These are phyloP conservation scores for Rhinopomastus cyanomelas DNA, from an alignment of 2,113 vertebrate genomes.

Conservation along the genomic window DNA sequence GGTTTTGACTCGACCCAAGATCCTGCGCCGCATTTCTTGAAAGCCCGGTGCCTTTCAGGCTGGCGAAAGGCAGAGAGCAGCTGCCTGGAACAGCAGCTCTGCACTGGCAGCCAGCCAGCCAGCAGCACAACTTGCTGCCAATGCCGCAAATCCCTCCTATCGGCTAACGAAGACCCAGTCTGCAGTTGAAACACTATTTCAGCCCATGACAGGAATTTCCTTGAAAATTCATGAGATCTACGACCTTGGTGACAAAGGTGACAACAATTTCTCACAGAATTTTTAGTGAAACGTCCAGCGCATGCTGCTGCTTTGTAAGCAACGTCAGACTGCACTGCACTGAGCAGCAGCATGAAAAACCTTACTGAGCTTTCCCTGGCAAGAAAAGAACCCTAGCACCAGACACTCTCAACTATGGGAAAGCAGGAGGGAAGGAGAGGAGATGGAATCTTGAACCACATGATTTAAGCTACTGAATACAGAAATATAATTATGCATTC, in stretches of 20 bases:
- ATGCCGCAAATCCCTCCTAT: constrained; percentile 72
- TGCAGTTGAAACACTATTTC: constrained; percentile 66
- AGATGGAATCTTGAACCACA: background rate
- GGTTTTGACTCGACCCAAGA: constrained; percentile 12
- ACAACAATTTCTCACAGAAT: background rate
- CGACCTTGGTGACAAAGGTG: constrained; percentile 62
- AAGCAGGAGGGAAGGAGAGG: background rate
- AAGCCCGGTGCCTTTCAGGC: background rate
- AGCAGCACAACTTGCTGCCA: constrained; percentile 73
- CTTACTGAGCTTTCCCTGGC: background rate
- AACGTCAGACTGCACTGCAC: background rate
- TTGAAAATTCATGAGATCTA: background rate
- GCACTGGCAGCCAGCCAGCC: constrained; percentile 75
- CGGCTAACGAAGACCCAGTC: constrained; percentile 65
- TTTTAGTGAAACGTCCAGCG: background rate
- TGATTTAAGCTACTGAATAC: background rate
- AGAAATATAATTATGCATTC: background rate
- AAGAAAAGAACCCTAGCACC: background rate
- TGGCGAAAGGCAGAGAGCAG: constrained; percentile 21
- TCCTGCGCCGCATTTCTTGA: constrained; percentile 23
- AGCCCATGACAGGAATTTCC: background rate
- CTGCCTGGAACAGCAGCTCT: constrained; percentile 53
- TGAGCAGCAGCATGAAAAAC: background rate
- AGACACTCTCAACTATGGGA: background rate
- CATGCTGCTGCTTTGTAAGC: background rate